Evolutionary conservation across 2,888 invertebrate genomes (phyloP).

Genomic region (Philopedon plagiatum): DNA sequence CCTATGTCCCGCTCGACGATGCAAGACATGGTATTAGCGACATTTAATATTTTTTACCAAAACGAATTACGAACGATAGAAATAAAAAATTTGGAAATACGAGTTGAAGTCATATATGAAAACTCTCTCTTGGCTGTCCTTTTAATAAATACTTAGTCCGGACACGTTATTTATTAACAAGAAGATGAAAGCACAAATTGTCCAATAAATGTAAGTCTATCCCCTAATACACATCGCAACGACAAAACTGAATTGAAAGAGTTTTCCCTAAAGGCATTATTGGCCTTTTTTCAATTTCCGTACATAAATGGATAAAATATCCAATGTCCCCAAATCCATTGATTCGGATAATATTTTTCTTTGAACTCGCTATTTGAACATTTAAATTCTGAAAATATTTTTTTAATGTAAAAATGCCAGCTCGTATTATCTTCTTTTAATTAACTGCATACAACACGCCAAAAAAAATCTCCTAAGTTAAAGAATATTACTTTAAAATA

Average conservation of each 20-base stretch:
- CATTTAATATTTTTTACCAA: too few relatives aligned
- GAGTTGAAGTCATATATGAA: too few relatives aligned
- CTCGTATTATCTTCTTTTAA: background rate
- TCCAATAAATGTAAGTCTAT: slow-evolving; percentile 19
- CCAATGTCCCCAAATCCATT: slow-evolving; percentile 23
- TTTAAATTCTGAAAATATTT: background rate
- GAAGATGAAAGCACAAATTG: slow-evolving; percentile 5
- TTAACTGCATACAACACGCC: background rate
- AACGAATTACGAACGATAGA: too few relatives aligned
- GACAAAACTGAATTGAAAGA: slow-evolving; percentile 20
- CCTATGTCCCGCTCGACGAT: too few relatives aligned
- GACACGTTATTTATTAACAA: background rate
- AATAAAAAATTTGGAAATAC: too few relatives aligned
- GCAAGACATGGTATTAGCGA: too few relatives aligned
- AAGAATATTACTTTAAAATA: too few relatives aligned
- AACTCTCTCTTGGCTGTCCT: background rate
- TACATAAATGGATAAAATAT: slow-evolving; percentile 27
- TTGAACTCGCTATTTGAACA: slow-evolving; percentile 3
- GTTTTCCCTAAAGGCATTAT: slow-evolving; percentile 19
- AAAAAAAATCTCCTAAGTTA: too few relatives aligned
- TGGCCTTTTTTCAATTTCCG: slow-evolving; percentile 34
- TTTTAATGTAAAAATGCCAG: background rate
- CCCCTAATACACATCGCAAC: slow-evolving; percentile 8
- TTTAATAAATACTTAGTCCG: background rate
- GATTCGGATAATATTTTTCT: background rate